A percentile compares a stretch with the other conserved stretches of the same genome.
These are phyloP conservation scores for Zhuqinia jingwanae DNA, from an alignment of 2,888 invertebrate species.

Conservation along the genomic window DNA sequence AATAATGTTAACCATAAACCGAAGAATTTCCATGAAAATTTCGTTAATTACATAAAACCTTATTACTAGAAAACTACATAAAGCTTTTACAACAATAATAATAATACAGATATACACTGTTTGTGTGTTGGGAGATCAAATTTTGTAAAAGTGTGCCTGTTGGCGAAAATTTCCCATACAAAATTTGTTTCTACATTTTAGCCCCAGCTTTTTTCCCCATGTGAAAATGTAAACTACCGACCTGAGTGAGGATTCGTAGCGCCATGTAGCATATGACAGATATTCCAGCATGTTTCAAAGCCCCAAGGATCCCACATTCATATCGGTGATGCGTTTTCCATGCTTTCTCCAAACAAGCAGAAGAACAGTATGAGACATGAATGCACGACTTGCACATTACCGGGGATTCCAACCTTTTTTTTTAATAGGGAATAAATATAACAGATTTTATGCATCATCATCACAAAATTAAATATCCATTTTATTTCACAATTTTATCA, in stretches of 20 bases:
- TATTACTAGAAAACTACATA: no score
- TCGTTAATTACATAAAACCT: neutral
- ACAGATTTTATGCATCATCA: conserved; percentile 5
- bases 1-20: neutral
- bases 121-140: no score
- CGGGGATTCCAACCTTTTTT: conserved; percentile 77
- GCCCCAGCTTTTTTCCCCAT: neutral
- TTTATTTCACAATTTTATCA: no score
- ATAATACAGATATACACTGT: no score
- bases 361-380: conserved; percentile 79
- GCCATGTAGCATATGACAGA: conserved; percentile 80
- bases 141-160: no score
- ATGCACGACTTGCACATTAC: conserved; percentile 79
- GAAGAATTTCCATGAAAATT: neutral
- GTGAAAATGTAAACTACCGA: conserved; percentile 17
- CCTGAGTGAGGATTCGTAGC: conserved; percentile 79
- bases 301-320: conserved; percentile 79
- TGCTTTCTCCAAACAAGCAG: conserved; percentile 78
- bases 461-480: neutral
- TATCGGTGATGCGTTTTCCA: conserved; percentile 78
- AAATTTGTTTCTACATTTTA: neutral
- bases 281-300: conserved; percentile 79
- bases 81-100: no score
- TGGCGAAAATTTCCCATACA: neutral
- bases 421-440: neutral